phyloP scores from a whole-genome alignment of 2,888 invertebrate species.

The Eurytoma adleriae region DNA sequence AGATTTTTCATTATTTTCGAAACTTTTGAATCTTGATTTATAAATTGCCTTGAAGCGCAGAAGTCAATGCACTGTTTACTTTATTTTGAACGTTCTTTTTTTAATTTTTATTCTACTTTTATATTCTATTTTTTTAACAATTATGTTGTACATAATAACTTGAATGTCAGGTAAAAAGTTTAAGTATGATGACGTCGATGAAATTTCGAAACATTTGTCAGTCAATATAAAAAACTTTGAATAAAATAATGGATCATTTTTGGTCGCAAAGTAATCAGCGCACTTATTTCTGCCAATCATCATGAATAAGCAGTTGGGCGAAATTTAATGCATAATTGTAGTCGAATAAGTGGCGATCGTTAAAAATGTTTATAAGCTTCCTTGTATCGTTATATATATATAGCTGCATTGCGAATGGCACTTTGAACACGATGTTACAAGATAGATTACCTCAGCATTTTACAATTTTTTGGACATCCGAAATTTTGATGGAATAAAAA shows the following conservation, averaged over 20 bases:
- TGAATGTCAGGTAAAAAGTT: neutral
- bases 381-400: slow-evolving; percentile 32
- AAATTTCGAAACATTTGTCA: no score
- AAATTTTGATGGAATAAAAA: slow-evolving; percentile 43
- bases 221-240: neutral
- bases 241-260: slow-evolving; percentile 28
- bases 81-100: neutral
- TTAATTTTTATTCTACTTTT: slow-evolving; percentile 1
- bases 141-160: neutral
- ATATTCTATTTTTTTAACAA: neutral
- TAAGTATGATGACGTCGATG: no score
- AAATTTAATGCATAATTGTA: slow-evolving; percentile 49
- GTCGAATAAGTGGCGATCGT: slow-evolving; percentile 29
- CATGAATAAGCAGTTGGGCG: neutral
- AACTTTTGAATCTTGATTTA: neutral
- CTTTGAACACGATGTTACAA: slow-evolving; percentile 48
- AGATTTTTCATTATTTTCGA: slow-evolving; percentile 11
- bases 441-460: slow-evolving; percentile 37
- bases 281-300: slow-evolving; percentile 37
- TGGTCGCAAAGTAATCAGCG: slow-evolving; percentile 49
- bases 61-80: slow-evolving; percentile 27
- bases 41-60: neutral
- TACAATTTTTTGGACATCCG: slow-evolving; percentile 47
- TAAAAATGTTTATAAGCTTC: slow-evolving; percentile 41
- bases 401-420: slow-evolving; percentile 58